Percentiles rank a stretch among this genome's conserved stretches.
Conservation (phyloP, 1,140 invertebrate genomes). For the Drosophila arizonae region DNA sequence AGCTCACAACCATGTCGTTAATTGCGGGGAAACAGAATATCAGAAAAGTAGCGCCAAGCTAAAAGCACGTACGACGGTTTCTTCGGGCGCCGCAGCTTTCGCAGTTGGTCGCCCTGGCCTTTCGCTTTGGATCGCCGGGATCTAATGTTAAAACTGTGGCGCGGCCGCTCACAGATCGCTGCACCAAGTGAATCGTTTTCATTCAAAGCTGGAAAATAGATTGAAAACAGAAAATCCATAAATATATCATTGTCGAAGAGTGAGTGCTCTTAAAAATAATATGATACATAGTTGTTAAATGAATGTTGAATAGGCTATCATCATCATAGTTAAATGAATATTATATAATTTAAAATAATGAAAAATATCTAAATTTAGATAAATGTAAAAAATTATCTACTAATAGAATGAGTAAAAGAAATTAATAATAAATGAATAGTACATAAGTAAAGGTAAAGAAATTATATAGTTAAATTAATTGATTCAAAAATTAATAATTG, state of each 20-base stretch:
- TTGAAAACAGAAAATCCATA: neutral
- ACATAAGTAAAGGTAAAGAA: too few relatives aligned
- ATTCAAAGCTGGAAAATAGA: slow-evolving; percentile 38
- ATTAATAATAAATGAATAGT: too few relatives aligned
- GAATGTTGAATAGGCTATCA: too few relatives aligned
- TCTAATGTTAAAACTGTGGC: slow-evolving; percentile 48
- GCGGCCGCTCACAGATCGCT: slow-evolving; percentile 43
- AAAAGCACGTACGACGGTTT: slow-evolving; percentile 58
- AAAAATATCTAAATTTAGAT: too few relatives aligned
- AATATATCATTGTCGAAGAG: neutral
- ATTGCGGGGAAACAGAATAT: slow-evolving; percentile 25
- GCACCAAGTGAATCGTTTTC: slow-evolving; percentile 37
- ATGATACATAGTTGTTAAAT: too few relatives aligned
- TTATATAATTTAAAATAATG: too few relatives aligned
- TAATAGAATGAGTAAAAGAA: too few relatives aligned
- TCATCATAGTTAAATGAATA: too few relatives aligned
- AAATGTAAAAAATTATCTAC: too few relatives aligned
- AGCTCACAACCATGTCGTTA: slow-evolving; percentile 14
- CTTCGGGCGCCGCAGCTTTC: slow-evolving; percentile 28
- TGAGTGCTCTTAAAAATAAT: neutral
- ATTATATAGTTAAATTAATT: too few relatives aligned
- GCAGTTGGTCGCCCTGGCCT: slow-evolving; percentile 41
- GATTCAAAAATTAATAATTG: too few relatives aligned
- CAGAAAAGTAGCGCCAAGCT: slow-evolving; percentile 51
- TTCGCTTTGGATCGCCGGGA: neutral